Conservation (phyloP, 1,140 invertebrate species). For the Trichomalopsis sarcophagae region DNA sequence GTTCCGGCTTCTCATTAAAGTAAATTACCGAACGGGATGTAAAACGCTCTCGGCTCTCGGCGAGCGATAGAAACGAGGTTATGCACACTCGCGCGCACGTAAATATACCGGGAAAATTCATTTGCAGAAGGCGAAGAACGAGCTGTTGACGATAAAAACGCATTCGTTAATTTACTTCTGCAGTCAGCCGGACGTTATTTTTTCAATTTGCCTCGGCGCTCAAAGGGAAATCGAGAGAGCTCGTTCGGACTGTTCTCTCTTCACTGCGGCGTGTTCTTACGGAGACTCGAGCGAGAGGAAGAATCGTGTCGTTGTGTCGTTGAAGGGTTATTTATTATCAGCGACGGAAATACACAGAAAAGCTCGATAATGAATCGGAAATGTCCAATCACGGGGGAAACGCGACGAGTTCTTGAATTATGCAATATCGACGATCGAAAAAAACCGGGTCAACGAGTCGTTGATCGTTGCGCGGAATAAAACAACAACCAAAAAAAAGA, state of each 20-base stretch:
- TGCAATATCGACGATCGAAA: too few species aligned
- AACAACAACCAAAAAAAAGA: too few species aligned
- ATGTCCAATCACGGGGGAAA: too few species aligned
- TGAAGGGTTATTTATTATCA: too few species aligned
- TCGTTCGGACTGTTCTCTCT: not conserved
- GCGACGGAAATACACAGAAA: too few species aligned
- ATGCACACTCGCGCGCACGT: slow-evolving; percentile 28
- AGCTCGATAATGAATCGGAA: too few species aligned
- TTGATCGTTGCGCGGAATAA: too few species aligned
- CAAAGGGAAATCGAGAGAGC: too few species aligned
- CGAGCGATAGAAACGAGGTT: slow-evolving; percentile 43
- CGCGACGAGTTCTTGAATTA: too few species aligned
- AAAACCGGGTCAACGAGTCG: too few species aligned
- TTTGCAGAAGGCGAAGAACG: slow-evolving; percentile 5
- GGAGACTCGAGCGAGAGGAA: too few species aligned
- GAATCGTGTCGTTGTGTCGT: too few species aligned
- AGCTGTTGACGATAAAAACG: not conserved
- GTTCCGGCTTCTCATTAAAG: slow-evolving; percentile 38
- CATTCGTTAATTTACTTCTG: slow-evolving; percentile 11
- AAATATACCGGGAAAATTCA: slow-evolving; percentile 40
- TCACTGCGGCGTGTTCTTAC: not conserved
- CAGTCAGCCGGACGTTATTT: not conserved
- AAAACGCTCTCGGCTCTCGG: not conserved
- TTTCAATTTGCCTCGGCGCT: not conserved
- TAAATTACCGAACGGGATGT: slow-evolving; percentile 34